Conservation (phyloP, 2,797 vertebrate genomes). For the Xerus rutilus region DNA sequence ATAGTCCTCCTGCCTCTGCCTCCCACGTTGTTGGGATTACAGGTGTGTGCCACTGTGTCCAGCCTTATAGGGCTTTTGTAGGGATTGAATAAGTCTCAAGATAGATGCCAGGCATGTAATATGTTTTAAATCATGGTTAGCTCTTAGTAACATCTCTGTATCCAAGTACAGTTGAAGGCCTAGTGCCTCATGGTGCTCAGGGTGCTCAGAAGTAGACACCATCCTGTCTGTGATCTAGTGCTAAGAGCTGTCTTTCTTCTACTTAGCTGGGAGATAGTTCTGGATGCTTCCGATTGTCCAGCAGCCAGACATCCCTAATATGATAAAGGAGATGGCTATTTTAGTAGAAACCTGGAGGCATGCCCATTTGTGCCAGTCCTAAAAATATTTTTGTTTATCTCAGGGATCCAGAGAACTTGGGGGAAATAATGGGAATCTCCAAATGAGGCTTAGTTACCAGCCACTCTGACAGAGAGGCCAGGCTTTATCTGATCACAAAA, state of each 20-base stretch:
- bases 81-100: not conserved
- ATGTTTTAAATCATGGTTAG: not conserved
- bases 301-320: not conserved
- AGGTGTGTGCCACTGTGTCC: too few relatives aligned
- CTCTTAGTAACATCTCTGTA: too few relatives aligned
- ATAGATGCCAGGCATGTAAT: not conserved
- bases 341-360: not conserved
- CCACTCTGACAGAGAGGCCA: not conserved
- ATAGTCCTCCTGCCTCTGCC: too few relatives aligned
- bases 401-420: not conserved
- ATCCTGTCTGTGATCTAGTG: not conserved
- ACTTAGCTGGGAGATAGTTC: not conserved
- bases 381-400: slow-evolving; percentile 67
- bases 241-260: not conserved
- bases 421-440: not conserved
- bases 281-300: not conserved
- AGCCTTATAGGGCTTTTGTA: not conserved
- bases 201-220: not conserved
- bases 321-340: not conserved
- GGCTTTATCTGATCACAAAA: slow-evolving; percentile 8
- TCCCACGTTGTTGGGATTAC: too few relatives aligned
- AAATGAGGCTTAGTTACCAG: not conserved
- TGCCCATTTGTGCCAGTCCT: not conserved
- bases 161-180: not conserved
- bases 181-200: accelerated